A percentile compares a stretch with the other conserved stretches of the same genome.
Evolutionary conservation across 2,888 invertebrate species (phyloP).

Genomic region (Trisateles emortualis): DNA sequence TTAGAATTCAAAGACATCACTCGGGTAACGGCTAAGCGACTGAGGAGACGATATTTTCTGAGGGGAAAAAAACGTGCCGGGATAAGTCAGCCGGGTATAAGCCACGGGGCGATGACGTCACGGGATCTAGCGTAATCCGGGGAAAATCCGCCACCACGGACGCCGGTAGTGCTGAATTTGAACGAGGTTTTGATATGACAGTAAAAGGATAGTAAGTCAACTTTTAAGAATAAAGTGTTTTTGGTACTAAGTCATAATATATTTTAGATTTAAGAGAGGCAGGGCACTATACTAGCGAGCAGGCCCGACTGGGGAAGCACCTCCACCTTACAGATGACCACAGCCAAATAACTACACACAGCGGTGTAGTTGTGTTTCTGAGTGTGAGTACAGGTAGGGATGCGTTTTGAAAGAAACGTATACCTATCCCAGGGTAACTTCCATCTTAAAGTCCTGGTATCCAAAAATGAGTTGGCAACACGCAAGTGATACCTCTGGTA

Average conservation of each 20-base stretch:
- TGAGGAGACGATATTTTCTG: constrained; percentile 54
- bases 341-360: no score
- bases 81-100: constrained; percentile 63
- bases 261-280: no score
- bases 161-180: constrained; percentile 53
- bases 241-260: background rate
- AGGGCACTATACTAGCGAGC: no score
- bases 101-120: constrained; percentile 69
- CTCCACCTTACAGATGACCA: no score
- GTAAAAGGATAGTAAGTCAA: constrained; percentile 38
- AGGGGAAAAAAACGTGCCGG: constrained; percentile 60
- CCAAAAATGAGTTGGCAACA: no score
- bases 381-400: no score
- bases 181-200: constrained; percentile 45
- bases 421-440: no score
- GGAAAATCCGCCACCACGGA: constrained; percentile 49
- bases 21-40: constrained; percentile 35
- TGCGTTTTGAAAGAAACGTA: no score
- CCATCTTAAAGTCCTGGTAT: no score
- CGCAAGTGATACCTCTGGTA: no score
- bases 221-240: constrained; percentile 10
- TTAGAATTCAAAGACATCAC: constrained; percentile 50
- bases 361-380: no score
- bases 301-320: no score
- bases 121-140: constrained; percentile 57